Evolutionary conservation across 2,113 vertebrate species (phyloP), one percentile per base, ranked within the genome.

Genomic region (Elephantulus edwardii): DNA sequence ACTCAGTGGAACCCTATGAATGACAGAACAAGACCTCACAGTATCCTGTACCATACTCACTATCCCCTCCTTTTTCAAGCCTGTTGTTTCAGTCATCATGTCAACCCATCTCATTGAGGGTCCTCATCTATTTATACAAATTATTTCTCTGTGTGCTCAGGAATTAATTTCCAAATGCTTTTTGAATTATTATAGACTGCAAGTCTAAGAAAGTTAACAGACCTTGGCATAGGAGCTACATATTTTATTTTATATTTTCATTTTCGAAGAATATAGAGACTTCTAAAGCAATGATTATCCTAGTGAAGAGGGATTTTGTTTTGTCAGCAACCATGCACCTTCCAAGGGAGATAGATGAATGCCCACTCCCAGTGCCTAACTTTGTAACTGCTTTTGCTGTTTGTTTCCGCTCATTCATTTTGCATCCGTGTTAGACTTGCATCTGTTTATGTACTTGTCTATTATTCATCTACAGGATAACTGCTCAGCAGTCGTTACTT

Each of bases 401-500:
- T 94, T 92, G 82, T 42, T 96, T 91, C 56, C 85, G 68, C 62
- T 95, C 83, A 88, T 92, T 96, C 64, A 92, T 93, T 97, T 94
- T 95, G 90, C 89, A 94, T 93, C 88, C 24, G 66, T 94, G 60
- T 86, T 94, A 72, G 58, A 54, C 54, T 94, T 91, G 74, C 83
- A 96, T 96, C 94, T 97, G 88, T 96, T 97, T 96, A 92, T 93
- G 88, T 22, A 52, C 88, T 93, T 94, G 90, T 96, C 93, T 97
- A 94, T 96, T 96, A 96, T 96, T 97, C 93, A 96, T 86, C 94
- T 92, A 93, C 77, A 95, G 68, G 56, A 83, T 93, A 97, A 96
- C 0, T 24, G 93, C 89, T 86, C 87, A 87, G 94, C 92, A 97
- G 93, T 70, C 76, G 78, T 92, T 80, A 60, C 75, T 96, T 87